Percentiles rank a stretch among this genome's conserved stretches.
Evolutionary conservation across 1,140 invertebrate species (phyloP).

Genomic region (Papilio glaucus): DNA sequence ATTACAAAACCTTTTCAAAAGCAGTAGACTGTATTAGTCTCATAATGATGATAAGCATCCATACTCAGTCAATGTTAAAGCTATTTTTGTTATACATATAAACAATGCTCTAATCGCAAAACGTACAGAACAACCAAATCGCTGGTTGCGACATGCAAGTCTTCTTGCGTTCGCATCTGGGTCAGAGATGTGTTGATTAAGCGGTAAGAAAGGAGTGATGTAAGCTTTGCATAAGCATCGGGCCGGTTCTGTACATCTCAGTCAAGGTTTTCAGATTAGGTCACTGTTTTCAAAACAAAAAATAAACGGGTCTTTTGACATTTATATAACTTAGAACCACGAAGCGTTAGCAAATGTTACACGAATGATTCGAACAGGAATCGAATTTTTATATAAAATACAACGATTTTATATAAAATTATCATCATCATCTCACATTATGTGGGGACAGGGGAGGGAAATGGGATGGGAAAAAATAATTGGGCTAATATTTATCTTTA

Average conservation of each 20-base stretch:
- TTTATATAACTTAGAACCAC: background rate
- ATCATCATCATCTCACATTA: no score
- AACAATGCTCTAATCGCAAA: background rate
- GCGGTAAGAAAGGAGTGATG: conserved; percentile 34
- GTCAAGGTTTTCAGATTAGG: conserved; percentile 38
- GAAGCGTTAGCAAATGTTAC: background rate
- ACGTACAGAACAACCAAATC: background rate
- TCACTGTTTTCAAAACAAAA: conserved; percentile 37
- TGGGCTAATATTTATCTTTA: no score
- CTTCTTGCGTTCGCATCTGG: conserved; percentile 14
- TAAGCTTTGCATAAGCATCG: conserved; percentile 33
- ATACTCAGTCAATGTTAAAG: no score
- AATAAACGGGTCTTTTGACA: conserved; percentile 24
- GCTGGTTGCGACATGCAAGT: conserved; percentile 27
- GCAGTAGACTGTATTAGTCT: no score
- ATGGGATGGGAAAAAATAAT: no score
- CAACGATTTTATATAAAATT: no score
- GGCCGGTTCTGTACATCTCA: conserved; percentile 26
- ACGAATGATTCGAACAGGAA: background rate
- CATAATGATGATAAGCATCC: no score
- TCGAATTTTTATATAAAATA: no score
- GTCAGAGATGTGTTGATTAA: conserved; percentile 38
- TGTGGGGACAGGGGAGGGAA: no score
- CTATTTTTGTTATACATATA: no score
- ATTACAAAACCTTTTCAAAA: no score